Evolutionary conservation across 1,140 invertebrate species (phyloP), one percentile per base, ranked within the genome.

Genomic region (Samia ricini): DNA sequence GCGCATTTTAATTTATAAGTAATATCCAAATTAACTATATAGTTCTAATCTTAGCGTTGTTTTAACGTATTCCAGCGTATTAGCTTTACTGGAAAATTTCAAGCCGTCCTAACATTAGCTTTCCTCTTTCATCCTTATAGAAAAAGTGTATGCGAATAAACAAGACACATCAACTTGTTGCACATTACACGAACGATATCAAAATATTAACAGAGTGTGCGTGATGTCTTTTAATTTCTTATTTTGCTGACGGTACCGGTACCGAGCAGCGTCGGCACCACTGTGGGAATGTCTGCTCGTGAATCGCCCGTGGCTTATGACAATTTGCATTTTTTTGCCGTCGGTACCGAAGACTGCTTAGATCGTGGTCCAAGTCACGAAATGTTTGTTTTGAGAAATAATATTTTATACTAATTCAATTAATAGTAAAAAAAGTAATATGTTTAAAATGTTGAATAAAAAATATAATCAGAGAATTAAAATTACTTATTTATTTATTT

Each of bases 291-390:
- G 79, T 83, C 83, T 81, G 83, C 72, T 84, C 85, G 85, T 88
- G 84, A 83, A 83, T 85, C 73, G 84, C 84, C 84, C 74, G 83
- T 87, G 84, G 84, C 83, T 85, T 88, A 87, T 87, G 84, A 87
- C 85, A 85, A 89, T 89, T 87, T 89, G 81, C 84, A 86, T 89
- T 87, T 87, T 86, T 88, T 88, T 86, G 80, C 81, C 70, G 75
- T 72, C 79, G 60, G 72, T 83, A 83, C 82, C 76, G 72, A 79
- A 71, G 63, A 79, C 78, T 72, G 71, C 70, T 81, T 79, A 77
- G 76, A 76, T 55, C 42, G 42, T 21, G 56, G 68, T 54, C 18
- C 56, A 76, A 75, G 64, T 72, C 65, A 71, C 12, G 57, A 67
- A 68, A 50, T 26, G 15, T 29, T 29, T 0, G 1, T 42, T 42